These are phyloP conservation scores for Seriola rivoliana DNA, from an alignment of 2,113 vertebrate genomes.

Conservation along the genomic window DNA sequence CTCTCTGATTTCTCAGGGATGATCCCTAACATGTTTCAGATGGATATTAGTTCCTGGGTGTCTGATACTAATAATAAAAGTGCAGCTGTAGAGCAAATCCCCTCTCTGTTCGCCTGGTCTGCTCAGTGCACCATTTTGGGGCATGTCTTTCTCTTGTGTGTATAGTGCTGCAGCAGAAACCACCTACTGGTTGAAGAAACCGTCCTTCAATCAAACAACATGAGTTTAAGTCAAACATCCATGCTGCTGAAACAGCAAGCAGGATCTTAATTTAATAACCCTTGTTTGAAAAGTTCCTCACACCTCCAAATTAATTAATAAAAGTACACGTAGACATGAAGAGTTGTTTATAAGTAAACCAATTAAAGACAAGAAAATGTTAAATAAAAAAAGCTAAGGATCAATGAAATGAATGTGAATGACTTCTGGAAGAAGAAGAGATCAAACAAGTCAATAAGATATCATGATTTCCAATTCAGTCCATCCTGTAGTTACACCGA, in stretches of 20 bases:
- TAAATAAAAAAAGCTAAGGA: background rate
- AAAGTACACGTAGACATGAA: background rate
- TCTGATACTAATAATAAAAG: conserved; percentile 32
- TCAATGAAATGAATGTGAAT: background rate
- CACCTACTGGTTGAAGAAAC: background rate
- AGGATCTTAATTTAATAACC: too few species aligned
- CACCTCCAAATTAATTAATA: background rate
- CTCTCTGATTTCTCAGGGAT: conserved; percentile 20
- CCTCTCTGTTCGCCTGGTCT: conserved; percentile 6
- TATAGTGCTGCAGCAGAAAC: background rate
- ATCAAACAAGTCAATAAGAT: background rate
- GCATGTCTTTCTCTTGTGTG: background rate
- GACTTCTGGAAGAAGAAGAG: background rate
- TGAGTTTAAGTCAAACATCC: background rate
- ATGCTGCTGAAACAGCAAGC: background rate
- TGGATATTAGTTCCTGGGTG: conserved; percentile 26
- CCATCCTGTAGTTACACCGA: conserved; percentile 7
- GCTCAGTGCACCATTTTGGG: background rate
- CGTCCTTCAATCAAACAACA: background rate
- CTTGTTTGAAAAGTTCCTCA: background rate
- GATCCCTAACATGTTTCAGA: conserved; percentile 51
- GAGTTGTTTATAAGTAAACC: background rate
- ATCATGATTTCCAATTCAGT: background rate
- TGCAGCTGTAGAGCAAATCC: conserved; percentile 15
- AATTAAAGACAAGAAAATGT: background rate